Conservation (phyloP, 2,888 invertebrate species). For the Steinernema hermaphroditum region DNA sequence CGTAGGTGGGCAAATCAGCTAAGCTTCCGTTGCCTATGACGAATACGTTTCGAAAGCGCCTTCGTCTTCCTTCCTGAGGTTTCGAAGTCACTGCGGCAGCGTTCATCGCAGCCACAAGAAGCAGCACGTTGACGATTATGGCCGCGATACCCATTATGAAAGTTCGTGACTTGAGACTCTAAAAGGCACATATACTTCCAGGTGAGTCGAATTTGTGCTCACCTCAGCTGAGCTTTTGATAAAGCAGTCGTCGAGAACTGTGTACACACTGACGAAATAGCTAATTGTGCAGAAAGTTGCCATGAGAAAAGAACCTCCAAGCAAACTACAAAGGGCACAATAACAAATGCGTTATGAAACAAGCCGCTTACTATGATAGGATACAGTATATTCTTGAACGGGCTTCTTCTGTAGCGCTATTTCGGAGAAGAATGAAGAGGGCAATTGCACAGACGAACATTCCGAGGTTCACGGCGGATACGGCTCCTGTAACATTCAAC, state of each 20-base stretch:
- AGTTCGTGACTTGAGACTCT: neutral
- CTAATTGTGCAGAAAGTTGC: neutral
- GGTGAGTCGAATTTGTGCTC: neutral
- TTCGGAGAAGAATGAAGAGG: slow-evolving; percentile 25
- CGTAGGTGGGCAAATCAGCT: neutral
- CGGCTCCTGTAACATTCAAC: neutral
- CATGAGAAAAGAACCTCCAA: slow-evolving; percentile 3
- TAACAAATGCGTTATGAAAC: neutral
- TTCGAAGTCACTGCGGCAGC: neutral
- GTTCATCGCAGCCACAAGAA: neutral
- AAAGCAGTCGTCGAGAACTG: slow-evolving; percentile 22
- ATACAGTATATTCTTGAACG: neutral
- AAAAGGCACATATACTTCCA: too few relatives aligned
- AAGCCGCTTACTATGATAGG: neutral
- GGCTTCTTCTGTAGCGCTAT: neutral
- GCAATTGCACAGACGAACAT: neutral
- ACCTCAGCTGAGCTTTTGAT: neutral
- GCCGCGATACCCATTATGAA: neutral
- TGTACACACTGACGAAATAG: slow-evolving; percentile 22
- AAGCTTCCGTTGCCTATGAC: neutral
- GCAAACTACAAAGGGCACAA: neutral
- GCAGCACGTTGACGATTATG: neutral
- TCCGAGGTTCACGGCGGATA: neutral
- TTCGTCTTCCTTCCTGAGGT: neutral
- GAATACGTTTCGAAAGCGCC: neutral